phyloP scores from a whole-genome alignment of 2,113 vertebrate genomes.

The Physeter macrocephalus region DNA sequence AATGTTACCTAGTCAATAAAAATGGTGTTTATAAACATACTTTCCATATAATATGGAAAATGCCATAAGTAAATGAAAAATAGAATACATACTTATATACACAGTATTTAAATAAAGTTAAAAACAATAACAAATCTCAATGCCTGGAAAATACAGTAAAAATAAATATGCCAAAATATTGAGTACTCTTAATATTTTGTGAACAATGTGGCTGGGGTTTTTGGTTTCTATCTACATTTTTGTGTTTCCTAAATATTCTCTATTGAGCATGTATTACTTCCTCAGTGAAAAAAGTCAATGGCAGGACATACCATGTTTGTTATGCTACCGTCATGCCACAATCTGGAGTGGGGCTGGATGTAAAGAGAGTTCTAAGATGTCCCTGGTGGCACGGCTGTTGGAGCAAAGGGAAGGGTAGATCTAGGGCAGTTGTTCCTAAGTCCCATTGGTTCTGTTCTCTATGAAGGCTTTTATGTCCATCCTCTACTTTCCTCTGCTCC shows the following conservation, averaged over 20 bases:
- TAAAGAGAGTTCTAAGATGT: background rate
- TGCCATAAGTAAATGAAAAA: background rate
- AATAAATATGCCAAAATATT: background rate
- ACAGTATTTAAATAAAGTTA: background rate
- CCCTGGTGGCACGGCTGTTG: fast-evolving
- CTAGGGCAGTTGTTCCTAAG: background rate
- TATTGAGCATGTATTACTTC: background rate
- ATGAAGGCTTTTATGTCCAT: background rate
- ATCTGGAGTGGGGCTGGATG: background rate
- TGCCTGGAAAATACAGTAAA: background rate
- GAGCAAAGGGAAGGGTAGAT: background rate
- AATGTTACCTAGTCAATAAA: background rate
- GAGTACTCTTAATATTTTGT: background rate
- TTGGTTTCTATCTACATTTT: background rate
- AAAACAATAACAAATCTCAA: background rate
- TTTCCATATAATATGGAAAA: background rate
- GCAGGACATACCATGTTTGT: background rate
- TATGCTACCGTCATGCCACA: fast-evolving
- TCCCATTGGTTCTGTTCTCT: background rate
- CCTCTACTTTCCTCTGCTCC: background rate
- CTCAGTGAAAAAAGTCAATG: background rate
- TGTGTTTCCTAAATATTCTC: background rate
- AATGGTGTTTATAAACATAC: background rate
- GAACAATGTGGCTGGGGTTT: background rate
- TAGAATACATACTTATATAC: background rate